Conservation (phyloP, 2,113 vertebrate genomes). For the Pagrus major region DNA sequence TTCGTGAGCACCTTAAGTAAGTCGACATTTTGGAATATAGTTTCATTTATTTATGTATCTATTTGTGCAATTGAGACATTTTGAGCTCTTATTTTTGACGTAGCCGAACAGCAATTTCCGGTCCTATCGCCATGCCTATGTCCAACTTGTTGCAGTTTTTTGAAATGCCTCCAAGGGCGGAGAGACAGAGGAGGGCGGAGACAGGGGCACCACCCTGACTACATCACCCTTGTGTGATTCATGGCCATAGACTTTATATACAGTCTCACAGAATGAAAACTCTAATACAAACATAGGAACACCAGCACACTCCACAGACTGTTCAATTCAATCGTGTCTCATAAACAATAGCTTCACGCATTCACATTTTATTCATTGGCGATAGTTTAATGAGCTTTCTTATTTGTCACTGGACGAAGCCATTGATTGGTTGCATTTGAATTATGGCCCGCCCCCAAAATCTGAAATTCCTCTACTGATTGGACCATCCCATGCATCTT, state of each 20-base stretch:
- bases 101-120: constrained; percentile 29
- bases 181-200: constrained; percentile 69
- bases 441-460: constrained; percentile 21
- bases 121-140: background rate
- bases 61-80: background rate
- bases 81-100: background rate
- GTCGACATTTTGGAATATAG: accelerated
- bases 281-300: no score
- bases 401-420: background rate
- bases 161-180: constrained; percentile 81
- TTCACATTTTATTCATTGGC: background rate
- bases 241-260: background rate
- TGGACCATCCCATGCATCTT: background rate
- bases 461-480: constrained; percentile 1
- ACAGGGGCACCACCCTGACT: constrained; percentile 37
- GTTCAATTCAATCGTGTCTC: background rate
- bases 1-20: background rate
- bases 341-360: background rate
- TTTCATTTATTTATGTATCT: background rate
- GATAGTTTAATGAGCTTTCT: background rate
- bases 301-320: background rate
- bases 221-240: background rate
- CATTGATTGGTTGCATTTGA: constrained; percentile 72
- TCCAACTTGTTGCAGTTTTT: constrained; percentile 59
- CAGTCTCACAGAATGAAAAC: background rate